phyloP scores from a whole-genome alignment of 30 jellyfish, hydroid and myxozoan species.

The Cassiopea andromeda region DNA sequence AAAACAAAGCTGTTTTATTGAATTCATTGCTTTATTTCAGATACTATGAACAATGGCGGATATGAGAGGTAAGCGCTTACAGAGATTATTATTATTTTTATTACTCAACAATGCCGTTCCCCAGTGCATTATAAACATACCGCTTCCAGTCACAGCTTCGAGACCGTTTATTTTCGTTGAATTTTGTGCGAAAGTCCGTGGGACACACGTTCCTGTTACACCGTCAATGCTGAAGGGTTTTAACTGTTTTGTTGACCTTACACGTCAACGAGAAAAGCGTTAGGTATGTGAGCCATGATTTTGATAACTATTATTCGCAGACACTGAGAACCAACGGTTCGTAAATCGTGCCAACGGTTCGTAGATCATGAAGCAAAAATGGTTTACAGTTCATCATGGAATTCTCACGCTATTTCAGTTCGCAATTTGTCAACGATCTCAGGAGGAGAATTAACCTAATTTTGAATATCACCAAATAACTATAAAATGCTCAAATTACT shows the following conservation, averaged over 20 bases:
- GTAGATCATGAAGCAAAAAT: too few species aligned
- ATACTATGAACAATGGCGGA: conserved; percentile 57
- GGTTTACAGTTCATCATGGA: too few species aligned
- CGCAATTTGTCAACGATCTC: too few species aligned
- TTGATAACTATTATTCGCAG: neutral
- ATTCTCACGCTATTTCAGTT: too few species aligned
- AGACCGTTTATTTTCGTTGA: neutral
- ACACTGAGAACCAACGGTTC: neutral
- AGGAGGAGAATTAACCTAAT: too few species aligned
- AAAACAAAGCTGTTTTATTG: neutral
- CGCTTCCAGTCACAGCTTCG: neutral
- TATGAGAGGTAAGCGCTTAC: conserved; percentile 46
- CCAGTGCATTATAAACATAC: neutral
- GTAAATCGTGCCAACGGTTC: too few species aligned
- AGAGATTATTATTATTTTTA: neutral
- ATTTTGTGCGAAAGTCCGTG: neutral
- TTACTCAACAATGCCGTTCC: neutral
- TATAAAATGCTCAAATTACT: too few species aligned
- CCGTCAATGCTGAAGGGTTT: neutral
- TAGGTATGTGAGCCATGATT: neutral
- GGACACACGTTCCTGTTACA: neutral
- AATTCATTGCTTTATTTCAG: conserved; percentile 16
- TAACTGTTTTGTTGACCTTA: neutral
- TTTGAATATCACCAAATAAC: too few species aligned
- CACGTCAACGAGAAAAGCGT: neutral